Conservation (phyloP, 2,888 invertebrate species). For the Limnephilus lunatus region DNA sequence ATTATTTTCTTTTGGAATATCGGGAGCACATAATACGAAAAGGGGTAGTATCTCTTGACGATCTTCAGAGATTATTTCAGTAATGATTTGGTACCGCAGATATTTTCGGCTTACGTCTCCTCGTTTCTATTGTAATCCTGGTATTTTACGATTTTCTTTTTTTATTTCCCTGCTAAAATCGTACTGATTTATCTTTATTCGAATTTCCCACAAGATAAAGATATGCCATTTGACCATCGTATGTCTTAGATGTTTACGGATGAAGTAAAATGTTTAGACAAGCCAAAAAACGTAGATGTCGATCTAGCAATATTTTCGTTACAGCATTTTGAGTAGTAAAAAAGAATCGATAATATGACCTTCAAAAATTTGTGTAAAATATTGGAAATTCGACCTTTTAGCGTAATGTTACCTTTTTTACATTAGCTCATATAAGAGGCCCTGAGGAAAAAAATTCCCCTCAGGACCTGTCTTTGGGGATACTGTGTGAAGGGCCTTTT, state of each 20-base stretch:
- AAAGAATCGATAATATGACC: too few species aligned
- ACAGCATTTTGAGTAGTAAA: too few species aligned
- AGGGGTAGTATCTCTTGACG: conserved; percentile 4
- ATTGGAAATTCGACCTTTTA: too few species aligned
- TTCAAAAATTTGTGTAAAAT: too few species aligned
- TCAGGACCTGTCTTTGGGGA: too few species aligned
- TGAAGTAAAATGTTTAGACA: not conserved
- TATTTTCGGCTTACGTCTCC: conserved; percentile 31
- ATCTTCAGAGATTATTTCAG: conserved; percentile 24
- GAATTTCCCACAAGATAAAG: not conserved
- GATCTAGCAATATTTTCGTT: too few species aligned
- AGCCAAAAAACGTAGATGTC: not conserved
- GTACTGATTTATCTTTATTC: not conserved
- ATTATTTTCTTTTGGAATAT: not conserved
- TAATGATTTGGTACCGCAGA: conserved; percentile 27
- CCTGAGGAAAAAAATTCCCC: too few species aligned
- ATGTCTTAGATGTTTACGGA: not conserved
- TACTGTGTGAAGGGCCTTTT: too few species aligned
- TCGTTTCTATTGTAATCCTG: conserved; percentile 14
- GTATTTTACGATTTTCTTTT: conserved; percentile 20
- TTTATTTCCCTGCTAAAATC: not conserved
- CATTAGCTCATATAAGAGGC: too few species aligned
- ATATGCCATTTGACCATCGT: not conserved
- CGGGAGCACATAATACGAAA: not conserved
- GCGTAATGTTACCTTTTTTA: too few species aligned